Conservation (phyloP, 1,140 invertebrate genomes). For the Sesamia nonagrioides region DNA sequence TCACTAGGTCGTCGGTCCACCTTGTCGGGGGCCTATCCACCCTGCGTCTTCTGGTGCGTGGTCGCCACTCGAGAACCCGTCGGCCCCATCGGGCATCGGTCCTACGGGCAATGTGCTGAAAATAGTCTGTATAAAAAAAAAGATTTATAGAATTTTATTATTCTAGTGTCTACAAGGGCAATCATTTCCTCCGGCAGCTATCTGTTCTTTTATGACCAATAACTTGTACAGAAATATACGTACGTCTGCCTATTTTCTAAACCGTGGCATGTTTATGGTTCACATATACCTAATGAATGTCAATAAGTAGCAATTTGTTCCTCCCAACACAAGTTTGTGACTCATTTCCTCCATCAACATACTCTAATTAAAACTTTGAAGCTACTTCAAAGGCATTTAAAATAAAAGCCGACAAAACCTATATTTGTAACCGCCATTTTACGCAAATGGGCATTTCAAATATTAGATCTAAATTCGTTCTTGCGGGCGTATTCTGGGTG, state of each 20-base stretch:
- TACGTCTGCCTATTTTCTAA: not conserved
- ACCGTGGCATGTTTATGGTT: not conserved
- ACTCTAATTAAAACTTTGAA: not conserved
- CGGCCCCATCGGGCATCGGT: no score
- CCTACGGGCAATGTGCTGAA: no score
- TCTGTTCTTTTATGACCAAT: not conserved
- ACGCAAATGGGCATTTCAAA: constrained; percentile 29
- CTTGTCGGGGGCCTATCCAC: no score
- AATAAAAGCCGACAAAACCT: constrained; percentile 13
- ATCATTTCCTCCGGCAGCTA: not conserved
- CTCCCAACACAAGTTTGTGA: not conserved
- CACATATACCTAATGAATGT: not conserved
- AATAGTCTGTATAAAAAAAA: no score
- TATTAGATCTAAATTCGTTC: constrained; percentile 17
- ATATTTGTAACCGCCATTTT: constrained; percentile 18
- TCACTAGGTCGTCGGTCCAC: no score
- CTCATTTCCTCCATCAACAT: constrained; percentile 23
- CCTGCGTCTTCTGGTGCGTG: no score
- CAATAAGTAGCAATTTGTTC: not conserved
- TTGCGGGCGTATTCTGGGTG: not conserved
- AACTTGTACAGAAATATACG: no score
- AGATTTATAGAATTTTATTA: no score
- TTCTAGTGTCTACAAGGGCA: no score
- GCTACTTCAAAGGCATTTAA: constrained; percentile 11
- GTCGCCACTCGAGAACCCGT: no score